Conservation (phyloP, 2,113 vertebrate species). For the Calyptomena viridis region DNA sequence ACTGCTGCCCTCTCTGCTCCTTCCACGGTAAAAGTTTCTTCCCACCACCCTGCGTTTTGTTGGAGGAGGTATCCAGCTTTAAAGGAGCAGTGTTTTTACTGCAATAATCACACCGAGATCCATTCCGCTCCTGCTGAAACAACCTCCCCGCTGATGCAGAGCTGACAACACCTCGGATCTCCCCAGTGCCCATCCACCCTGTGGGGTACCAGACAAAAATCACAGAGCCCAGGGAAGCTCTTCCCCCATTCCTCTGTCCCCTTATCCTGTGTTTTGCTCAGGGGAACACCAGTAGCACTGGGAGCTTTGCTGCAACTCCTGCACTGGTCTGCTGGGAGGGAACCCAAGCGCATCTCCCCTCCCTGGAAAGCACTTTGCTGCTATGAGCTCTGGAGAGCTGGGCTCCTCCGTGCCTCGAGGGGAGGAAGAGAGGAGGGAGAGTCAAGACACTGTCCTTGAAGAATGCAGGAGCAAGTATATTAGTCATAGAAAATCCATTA, state of each 20-base stretch:
- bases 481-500: not conserved
- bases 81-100: not conserved
- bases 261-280: not conserved
- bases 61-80: not conserved
- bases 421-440: not conserved
- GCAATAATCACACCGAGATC: not conserved
- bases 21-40: rapidly evolving
- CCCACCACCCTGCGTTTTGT: rapidly evolving
- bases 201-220: not conserved
- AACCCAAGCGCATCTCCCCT: not conserved
- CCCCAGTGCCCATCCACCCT: not conserved
- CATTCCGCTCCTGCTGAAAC: not conserved
- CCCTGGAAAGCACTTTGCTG: not conserved
- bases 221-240: rapidly evolving
- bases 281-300: not conserved
- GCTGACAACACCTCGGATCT: not conserved
- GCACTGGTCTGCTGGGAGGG: not conserved
- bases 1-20: not conserved
- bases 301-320: not conserved
- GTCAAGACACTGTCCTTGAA: not conserved
- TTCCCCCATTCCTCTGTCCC: not conserved
- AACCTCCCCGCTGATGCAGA: not conserved
- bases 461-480: not conserved
- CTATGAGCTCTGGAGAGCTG: not conserved
- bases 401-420: not conserved